A percentile compares a stretch with the other conserved stretches of the same genome.
Conservation (phyloP, 2,113 vertebrate genomes). For the Campylomormyrus numenius region DNA sequence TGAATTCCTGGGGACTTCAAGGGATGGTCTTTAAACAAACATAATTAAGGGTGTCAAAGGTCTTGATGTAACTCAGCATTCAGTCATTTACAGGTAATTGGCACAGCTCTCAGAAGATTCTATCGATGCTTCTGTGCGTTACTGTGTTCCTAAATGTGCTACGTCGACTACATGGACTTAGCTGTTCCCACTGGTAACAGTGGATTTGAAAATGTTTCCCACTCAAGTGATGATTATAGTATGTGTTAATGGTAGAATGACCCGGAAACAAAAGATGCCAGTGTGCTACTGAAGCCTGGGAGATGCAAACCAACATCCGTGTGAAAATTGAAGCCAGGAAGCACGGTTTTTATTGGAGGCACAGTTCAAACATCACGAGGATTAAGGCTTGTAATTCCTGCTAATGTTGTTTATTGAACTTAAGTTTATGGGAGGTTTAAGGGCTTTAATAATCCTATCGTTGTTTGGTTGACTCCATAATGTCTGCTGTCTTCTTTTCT, state of each 20-base stretch:
- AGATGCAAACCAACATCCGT: neutral
- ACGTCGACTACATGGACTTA: neutral
- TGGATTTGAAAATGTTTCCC: neutral
- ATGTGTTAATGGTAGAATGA: neutral
- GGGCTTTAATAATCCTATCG: conserved; percentile 53
- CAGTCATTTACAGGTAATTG: conserved; percentile 54
- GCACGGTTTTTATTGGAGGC: neutral
- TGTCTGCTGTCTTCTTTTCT: conserved; percentile 61
- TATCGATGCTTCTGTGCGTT: neutral
- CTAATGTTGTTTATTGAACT: conserved; percentile 22
- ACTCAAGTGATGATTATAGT: neutral
- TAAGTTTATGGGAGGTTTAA: conserved; percentile 39
- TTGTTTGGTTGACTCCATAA: conserved; percentile 39
- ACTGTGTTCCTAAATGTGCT: neutral
- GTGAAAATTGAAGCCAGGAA: neutral
- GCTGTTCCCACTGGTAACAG: neutral
- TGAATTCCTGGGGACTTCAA: conserved; percentile 45
- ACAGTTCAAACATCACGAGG: conserved; percentile 3
- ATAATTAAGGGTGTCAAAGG: conserved; percentile 56
- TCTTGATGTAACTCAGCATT: conserved; percentile 42
- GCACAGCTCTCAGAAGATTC: conserved; percentile 30
- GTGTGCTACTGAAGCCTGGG: neutral
- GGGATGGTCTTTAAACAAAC: conserved; percentile 56
- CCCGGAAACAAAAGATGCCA: neutral
- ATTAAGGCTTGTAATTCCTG: conserved; percentile 18